Conservation (phyloP, 2,888 invertebrate genomes). For the Parascotia fuliginaria region DNA sequence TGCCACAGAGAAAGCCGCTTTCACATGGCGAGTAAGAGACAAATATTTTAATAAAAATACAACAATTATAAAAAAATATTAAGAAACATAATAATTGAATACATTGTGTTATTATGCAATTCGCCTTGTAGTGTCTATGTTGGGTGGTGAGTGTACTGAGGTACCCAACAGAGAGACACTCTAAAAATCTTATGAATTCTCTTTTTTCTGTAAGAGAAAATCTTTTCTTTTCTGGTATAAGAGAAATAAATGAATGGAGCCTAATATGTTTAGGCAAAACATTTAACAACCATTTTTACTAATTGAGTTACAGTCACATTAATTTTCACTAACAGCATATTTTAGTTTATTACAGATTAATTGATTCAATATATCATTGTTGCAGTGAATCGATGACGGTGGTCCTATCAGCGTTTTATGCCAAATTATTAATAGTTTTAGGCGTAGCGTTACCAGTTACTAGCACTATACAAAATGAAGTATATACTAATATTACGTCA, state of each 20-base stretch:
- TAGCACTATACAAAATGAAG: constrained; percentile 86
- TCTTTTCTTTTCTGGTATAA: too few relatives aligned
- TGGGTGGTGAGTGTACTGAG: too few relatives aligned
- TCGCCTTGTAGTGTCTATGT: too few relatives aligned
- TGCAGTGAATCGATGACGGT: constrained; percentile 87
- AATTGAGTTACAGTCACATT: constrained; percentile 29
- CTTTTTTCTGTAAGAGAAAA: too few relatives aligned
- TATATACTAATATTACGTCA: constrained; percentile 74
- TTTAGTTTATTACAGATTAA: constrained; percentile 43
- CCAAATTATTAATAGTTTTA: constrained; percentile 87
- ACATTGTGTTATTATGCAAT: too few relatives aligned
- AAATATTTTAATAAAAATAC: not conserved
- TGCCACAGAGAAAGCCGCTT: constrained; percentile 47
- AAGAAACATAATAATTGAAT: too few relatives aligned
- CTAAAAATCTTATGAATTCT: too few relatives aligned
- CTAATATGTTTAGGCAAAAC: not conserved
- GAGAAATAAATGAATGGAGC: too few relatives aligned
- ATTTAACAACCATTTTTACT: constrained; percentile 11
- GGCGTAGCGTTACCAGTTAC: constrained; percentile 88
- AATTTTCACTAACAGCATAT: constrained; percentile 28
- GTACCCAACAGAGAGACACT: too few relatives aligned
- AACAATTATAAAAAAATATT: too few relatives aligned
- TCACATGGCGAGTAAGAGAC: constrained; percentile 78
- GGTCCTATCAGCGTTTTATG: constrained; percentile 88
- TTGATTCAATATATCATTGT: constrained; percentile 58